phyloP scores from a whole-genome alignment of 1,140 invertebrate species.

The Nephila pilipes region DNA sequence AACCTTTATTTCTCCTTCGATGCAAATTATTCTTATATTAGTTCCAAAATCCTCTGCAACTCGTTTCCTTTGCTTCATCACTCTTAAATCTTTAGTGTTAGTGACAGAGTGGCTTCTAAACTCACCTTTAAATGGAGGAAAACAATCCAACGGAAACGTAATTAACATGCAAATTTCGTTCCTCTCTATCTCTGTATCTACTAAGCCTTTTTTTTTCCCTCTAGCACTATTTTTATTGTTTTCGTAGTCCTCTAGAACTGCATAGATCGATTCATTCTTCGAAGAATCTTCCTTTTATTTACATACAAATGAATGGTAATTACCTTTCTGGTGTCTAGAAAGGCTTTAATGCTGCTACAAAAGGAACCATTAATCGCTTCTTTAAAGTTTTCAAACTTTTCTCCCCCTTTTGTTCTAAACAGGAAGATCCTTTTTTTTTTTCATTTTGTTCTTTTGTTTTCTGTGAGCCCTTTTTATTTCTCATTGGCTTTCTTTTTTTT shows the following conservation, averaged over 20 bases:
- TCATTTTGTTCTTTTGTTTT: background rate
- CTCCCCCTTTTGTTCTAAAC: background rate
- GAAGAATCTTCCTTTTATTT: background rate
- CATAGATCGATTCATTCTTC: background rate
- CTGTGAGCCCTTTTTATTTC: background rate
- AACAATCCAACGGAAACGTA: slow-evolving; percentile 33
- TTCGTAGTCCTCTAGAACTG: background rate
- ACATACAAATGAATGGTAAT: slow-evolving; percentile 41
- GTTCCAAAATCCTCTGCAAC: background rate
- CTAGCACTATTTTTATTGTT: slow-evolving; percentile 11
- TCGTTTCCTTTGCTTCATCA: background rate
- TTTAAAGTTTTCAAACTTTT: slow-evolving; percentile 32
- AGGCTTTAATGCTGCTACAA: slow-evolving; percentile 6
- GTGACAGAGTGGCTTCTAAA: background rate
- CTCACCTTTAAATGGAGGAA: slow-evolving; percentile 13
- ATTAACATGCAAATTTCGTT: slow-evolving; percentile 38
- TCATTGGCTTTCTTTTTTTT: no score
- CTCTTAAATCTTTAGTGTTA: slow-evolving; percentile 4
- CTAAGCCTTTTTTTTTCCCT: background rate
- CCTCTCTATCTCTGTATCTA: background rate
- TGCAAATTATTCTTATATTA: background rate
- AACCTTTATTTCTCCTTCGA: background rate
- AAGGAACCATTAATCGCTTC: slow-evolving; percentile 22
- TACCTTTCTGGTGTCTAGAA: slow-evolving; percentile 10
- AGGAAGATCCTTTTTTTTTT: background rate